Conservation (phyloP, 1,140 invertebrate genomes). For the Drosophila busckii region DNA sequence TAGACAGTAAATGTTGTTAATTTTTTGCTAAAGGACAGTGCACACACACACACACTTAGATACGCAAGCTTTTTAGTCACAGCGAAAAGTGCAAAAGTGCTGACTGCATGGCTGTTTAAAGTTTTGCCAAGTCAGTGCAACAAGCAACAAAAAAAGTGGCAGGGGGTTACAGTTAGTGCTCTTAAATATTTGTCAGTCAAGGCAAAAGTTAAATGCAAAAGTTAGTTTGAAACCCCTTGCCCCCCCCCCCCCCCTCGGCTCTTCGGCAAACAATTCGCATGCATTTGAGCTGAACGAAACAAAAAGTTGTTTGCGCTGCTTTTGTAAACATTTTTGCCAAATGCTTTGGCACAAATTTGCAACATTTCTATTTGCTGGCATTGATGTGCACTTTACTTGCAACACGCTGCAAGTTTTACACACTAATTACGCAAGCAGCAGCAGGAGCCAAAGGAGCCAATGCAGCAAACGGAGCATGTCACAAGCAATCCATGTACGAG, state of each 20-base stretch:
- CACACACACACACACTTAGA: too few relatives aligned
- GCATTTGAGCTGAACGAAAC: slow-evolving; percentile 73
- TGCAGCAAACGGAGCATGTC: slow-evolving; percentile 56
- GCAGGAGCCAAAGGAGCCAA: not conserved
- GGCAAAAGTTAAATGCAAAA: slow-evolving; percentile 74
- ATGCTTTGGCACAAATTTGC: slow-evolving; percentile 25
- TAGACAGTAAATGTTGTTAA: slow-evolving; percentile 58
- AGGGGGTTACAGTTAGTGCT: slow-evolving; percentile 9
- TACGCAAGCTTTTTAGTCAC: too few relatives aligned
- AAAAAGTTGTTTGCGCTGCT: slow-evolving; percentile 52
- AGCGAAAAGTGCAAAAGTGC: too few relatives aligned
- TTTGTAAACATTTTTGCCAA: slow-evolving; percentile 31
- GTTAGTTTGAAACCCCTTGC: too few relatives aligned
- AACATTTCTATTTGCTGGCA: slow-evolving; percentile 60
- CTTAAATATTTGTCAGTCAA: slow-evolving; percentile 69
- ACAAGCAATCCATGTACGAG: slow-evolving; percentile 67
- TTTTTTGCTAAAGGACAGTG: slow-evolving; percentile 42
- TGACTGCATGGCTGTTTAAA: too few relatives aligned
- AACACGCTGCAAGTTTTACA: slow-evolving; percentile 36
- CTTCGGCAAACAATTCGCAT: slow-evolving; percentile 67
- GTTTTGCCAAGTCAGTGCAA: slow-evolving; percentile 31
- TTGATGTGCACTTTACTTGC: slow-evolving; percentile 5
- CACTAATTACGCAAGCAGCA: slow-evolving; percentile 28
- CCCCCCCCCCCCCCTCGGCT: too few relatives aligned
- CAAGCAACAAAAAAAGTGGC: not conserved